A percentile compares a stretch with the other conserved stretches of the same genome.
Evolutionary conservation across 2,113 vertebrate species (phyloP).

Genomic region (Cryptomyrus ogoouensis): DNA sequence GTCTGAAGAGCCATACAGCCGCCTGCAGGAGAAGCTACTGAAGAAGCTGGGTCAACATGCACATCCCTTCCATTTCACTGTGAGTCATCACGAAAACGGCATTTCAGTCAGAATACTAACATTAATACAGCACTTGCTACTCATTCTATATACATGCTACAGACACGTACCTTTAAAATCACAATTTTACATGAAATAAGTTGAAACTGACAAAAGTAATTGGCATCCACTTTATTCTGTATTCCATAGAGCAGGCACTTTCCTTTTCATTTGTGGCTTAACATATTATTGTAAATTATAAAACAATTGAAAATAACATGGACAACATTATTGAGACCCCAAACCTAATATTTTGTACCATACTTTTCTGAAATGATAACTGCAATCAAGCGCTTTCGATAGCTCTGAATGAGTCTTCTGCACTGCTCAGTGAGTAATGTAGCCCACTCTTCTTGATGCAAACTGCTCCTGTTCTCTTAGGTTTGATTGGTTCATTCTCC

Average conservation of each 20-base stretch:
- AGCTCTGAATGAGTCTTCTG: not conserved
- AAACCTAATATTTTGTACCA: not conserved
- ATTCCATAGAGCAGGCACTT: not conserved
- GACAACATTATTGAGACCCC: not conserved
- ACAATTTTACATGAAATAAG: not conserved
- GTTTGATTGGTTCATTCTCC: no score
- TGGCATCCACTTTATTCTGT: not conserved
- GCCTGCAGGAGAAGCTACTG: conserved; percentile 81
- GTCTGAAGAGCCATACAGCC: conserved; percentile 69
- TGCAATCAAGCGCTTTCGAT: not conserved
- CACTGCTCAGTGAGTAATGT: not conserved
- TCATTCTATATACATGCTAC: conserved; percentile 52
- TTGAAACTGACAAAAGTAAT: not conserved
- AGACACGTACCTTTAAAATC: not conserved
- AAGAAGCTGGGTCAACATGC: conserved; percentile 60
- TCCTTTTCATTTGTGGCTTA: not conserved
- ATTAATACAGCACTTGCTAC: conserved; percentile 19
- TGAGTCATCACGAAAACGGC: not conserved
- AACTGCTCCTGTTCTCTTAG: not conserved
- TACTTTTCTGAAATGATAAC: not conserved
- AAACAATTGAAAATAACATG: not conserved
- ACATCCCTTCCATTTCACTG: conserved; percentile 15
- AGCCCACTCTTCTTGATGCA: not conserved
- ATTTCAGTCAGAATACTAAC: not conserved
- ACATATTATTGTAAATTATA: not conserved